Evolutionary conservation across 2,888 invertebrate species (phyloP).

Genomic region (Zhengitettix transpicula): DNA sequence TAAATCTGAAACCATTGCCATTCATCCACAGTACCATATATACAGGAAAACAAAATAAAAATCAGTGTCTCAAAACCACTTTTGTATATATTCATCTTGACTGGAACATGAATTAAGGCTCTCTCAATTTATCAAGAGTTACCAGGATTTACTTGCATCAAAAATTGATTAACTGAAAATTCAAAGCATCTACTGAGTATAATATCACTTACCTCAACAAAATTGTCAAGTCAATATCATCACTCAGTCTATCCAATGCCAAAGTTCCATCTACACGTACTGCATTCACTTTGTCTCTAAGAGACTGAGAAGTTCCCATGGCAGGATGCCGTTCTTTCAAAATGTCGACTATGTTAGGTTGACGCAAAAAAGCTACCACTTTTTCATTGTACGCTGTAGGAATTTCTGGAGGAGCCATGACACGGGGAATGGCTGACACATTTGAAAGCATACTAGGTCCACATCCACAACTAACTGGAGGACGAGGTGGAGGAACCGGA

Average conservation of each 20-base stretch:
- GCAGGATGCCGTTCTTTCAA: constrained; percentile 66
- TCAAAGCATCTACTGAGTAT: no score
- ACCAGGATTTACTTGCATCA: no score
- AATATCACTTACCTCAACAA: constrained; percentile 57
- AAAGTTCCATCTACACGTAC: constrained; percentile 77
- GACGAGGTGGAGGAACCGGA: constrained; percentile 59
- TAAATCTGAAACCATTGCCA: no score
- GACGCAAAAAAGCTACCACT: constrained; percentile 89
- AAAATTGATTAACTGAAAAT: no score
- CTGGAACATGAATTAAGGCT: no score
- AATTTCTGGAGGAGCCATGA: constrained; percentile 32
- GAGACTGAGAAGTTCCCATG: constrained; percentile 42
- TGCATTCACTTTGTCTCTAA: constrained; percentile 75
- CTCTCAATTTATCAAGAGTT: no score
- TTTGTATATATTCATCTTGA: no score
- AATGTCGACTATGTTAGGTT: constrained; percentile 86
- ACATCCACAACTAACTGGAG: constrained; percentile 21
- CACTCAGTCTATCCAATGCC: constrained; percentile 70
- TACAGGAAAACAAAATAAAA: no score
- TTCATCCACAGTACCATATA: no score
- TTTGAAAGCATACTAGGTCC: constrained; percentile 18
- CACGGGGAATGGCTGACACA: constrained; percentile 12
- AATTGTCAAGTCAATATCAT: constrained; percentile 87
- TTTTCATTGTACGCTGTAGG: constrained; percentile 90
- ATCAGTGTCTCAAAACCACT: no score